Evolutionary conservation across 2,113 vertebrate species (phyloP).

Genomic region (Sialia sialis): DNA sequence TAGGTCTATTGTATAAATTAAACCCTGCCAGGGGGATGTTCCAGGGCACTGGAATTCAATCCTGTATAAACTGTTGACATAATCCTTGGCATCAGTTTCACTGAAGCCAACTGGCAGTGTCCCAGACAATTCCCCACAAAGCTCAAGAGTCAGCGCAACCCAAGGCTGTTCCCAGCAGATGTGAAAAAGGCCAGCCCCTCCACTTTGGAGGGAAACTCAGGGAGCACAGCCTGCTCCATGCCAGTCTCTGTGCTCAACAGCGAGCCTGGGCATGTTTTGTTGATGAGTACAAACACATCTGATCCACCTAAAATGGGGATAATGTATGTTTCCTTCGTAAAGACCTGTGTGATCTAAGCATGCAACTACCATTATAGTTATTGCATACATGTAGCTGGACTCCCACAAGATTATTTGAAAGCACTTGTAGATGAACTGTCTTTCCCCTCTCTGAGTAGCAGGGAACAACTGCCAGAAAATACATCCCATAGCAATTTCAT

Average conservation of each 20-base stretch:
- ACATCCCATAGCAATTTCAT: neutral
- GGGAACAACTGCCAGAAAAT: neutral
- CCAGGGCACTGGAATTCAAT: constrained; percentile 56
- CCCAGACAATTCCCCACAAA: neutral
- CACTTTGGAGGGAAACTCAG: neutral
- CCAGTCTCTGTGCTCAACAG: neutral
- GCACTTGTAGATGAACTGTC: neutral
- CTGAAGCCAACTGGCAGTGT: constrained; percentile 24
- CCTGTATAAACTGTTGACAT: constrained; percentile 60
- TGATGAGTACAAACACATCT: neutral
- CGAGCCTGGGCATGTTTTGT: neutral
- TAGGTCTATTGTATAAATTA: constrained; percentile 10
- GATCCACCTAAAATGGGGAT: neutral
- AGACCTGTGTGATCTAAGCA: neutral
- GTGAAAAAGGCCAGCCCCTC: neutral
- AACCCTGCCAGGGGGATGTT: constrained; percentile 35
- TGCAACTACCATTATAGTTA: neutral
- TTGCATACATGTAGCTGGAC: neutral
- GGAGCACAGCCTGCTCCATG: neutral
- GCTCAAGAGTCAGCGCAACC: neutral
- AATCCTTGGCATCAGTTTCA: constrained; percentile 39
- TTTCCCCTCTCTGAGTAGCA: neutral
- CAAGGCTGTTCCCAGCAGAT: neutral
- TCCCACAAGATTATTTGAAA: neutral
- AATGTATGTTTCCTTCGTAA: neutral